Percentiles rank a stretch among this genome's conserved stretches.
Evolutionary conservation across 1,140 invertebrate genomes (phyloP).

Genomic region (Tachypleus tridentatus): DNA sequence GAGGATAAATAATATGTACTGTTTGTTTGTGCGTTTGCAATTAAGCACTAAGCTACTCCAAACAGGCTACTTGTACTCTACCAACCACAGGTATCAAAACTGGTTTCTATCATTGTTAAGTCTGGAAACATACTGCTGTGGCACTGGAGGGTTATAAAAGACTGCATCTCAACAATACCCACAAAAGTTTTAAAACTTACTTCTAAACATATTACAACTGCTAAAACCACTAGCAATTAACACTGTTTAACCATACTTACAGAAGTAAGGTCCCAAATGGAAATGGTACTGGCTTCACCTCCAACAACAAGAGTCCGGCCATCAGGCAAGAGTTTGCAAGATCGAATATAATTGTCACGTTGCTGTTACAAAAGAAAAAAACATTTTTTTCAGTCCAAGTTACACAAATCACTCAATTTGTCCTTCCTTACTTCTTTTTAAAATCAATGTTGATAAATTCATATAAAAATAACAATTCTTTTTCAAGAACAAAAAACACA

Average conservation of each 20-base stretch:
- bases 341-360: conserved; percentile 94
- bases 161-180: background rate
- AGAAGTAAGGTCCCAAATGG: conserved; percentile 85
- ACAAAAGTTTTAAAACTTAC: background rate
- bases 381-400: background rate
- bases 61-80: too few relatives aligned
- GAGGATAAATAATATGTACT: too few relatives aligned
- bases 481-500: too few relatives aligned
- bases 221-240: background rate
- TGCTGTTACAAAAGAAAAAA: conserved; percentile 43
- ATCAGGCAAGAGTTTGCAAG: conserved; percentile 92
- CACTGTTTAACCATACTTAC: conserved; percentile 23
- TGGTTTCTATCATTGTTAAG: too few relatives aligned
- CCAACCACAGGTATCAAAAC: too few relatives aligned
- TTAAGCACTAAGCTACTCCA: too few relatives aligned
- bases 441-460: too few relatives aligned
- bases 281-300: conserved; percentile 88
- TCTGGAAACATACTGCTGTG: too few relatives aligned
- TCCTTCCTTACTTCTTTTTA: too few relatives aligned
- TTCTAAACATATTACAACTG: conserved; percentile 2
- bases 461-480: too few relatives aligned
- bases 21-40: too few relatives aligned
- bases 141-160: conserved; percentile 1
- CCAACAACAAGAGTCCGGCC: conserved; percentile 91
- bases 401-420: background rate